Conservation (phyloP, 2,113 vertebrate genomes). For the Cryptotis parvus region DNA sequence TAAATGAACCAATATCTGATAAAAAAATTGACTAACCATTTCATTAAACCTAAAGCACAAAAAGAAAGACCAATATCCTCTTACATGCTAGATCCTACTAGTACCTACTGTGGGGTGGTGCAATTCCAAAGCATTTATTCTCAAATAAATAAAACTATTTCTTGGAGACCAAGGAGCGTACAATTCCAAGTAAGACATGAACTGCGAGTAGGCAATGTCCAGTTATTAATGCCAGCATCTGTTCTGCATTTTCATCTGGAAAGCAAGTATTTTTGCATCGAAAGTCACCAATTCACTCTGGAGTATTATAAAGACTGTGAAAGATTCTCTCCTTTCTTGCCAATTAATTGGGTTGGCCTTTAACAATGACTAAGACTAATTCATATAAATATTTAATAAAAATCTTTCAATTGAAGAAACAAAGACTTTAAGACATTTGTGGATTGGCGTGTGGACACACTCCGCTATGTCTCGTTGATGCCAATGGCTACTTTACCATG, state of each 20-base stretch:
- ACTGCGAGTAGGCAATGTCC: slow-evolving; percentile 69
- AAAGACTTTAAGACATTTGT: neutral
- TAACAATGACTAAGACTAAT: slow-evolving; percentile 75
- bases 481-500: slow-evolving; percentile 68
- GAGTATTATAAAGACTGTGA: slow-evolving; percentile 74
- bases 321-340: slow-evolving; percentile 66
- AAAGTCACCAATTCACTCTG: slow-evolving; percentile 69
- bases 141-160: neutral
- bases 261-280: slow-evolving; percentile 83
- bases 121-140: neutral
- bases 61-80: neutral
- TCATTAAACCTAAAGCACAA: slow-evolving; percentile 20
- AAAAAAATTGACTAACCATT: neutral
- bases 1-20: slow-evolving; percentile 3
- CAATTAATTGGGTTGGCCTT: slow-evolving; percentile 68
- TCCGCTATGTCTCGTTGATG: neutral
- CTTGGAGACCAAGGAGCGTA: slow-evolving; percentile 33
- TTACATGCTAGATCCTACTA: neutral
- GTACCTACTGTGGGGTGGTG: no score
- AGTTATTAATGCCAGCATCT: slow-evolving; percentile 80
- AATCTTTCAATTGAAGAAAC: slow-evolving; percentile 75
- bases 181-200: slow-evolving; percentile 43
- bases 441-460: neutral
- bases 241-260: slow-evolving; percentile 80
- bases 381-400: slow-evolving; percentile 82